phyloP scores from a whole-genome alignment of 2,888 invertebrate genomes.

The Brachyopa scutellaris region DNA sequence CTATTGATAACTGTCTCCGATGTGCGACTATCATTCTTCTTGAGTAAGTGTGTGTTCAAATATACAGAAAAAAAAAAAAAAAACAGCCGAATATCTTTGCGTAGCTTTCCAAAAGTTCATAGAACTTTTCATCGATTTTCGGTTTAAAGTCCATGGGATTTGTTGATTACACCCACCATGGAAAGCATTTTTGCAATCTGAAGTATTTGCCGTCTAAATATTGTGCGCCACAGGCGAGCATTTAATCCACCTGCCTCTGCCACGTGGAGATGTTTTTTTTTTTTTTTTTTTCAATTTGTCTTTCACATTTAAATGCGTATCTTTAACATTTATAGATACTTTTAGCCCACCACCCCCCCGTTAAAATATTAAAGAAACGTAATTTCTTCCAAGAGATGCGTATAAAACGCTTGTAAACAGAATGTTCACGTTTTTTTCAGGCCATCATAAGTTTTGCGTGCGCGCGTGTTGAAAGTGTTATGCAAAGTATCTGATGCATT shows the following conservation, averaged over 20 bases:
- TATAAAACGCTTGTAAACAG: conserved; percentile 1
- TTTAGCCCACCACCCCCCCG: too few species aligned
- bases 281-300: too few species aligned
- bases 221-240: not conserved
- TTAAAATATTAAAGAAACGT: not conserved
- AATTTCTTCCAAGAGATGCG: not conserved
- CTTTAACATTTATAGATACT: not conserved
- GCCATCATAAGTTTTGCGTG: conserved; percentile 7
- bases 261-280: conserved; percentile 36
- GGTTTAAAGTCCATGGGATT: conserved; percentile 9
- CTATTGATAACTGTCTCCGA: not conserved
- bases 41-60: too few species aligned
- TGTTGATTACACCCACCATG: not conserved
- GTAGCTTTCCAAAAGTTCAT: conserved; percentile 4
- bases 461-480: conserved; percentile 19
- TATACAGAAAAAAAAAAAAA: too few species aligned
- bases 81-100: too few species aligned
- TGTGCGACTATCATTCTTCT: not conserved
- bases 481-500: conserved; percentile 22
- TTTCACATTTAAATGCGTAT: conserved; percentile 35
- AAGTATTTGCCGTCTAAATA: not conserved
- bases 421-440: conserved; percentile 16
- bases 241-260: conserved; percentile 11
- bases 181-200: not conserved
- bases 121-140: conserved; percentile 32